Percentiles rank a stretch among this genome's conserved stretches.
Conservation (phyloP, 2,797 vertebrate genomes). For the Gambusia yucatana region DNA sequence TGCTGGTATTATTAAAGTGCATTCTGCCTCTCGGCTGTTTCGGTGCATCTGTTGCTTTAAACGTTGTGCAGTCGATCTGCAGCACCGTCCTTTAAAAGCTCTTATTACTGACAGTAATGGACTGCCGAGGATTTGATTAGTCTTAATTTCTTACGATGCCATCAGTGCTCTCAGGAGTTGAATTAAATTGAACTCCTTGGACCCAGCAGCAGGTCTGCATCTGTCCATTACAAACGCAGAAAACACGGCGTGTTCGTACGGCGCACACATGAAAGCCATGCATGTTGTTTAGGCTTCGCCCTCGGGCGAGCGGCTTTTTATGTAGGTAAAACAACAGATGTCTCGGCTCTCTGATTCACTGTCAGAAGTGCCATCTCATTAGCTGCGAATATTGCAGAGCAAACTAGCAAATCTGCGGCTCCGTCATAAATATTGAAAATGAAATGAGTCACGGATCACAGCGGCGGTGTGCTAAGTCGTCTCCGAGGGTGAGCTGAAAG, state of each 20-base stretch:
- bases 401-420: conserved; percentile 43
- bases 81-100: conserved; percentile 31
- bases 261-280: conserved; percentile 14
- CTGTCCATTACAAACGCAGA: conserved; percentile 6
- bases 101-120: conserved; percentile 51
- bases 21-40: conserved; percentile 14
- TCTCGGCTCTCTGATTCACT: conserved; percentile 25
- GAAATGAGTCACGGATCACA: conserved; percentile 61
- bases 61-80: conserved; percentile 15
- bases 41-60: conserved; percentile 20
- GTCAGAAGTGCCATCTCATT: conserved; percentile 30
- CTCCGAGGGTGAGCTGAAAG: conserved; percentile 60
- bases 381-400: conserved; percentile 34
- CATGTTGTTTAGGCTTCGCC: conserved; percentile 20
- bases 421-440: conserved; percentile 59
- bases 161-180: conserved; percentile 5
- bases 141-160: conserved; percentile 36
- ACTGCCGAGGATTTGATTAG: conserved; percentile 39
- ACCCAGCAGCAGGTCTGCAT: conserved; percentile 7
- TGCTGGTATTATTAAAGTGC: neutral
- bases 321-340: conserved; percentile 28
- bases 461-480: conserved; percentile 63
- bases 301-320: conserved; percentile 17
- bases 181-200: neutral
- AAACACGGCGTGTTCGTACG: neutral